Evolutionary conservation across 2,113 vertebrate genomes (phyloP).

Genomic region (Brachyhypopomus occidentalis): DNA sequence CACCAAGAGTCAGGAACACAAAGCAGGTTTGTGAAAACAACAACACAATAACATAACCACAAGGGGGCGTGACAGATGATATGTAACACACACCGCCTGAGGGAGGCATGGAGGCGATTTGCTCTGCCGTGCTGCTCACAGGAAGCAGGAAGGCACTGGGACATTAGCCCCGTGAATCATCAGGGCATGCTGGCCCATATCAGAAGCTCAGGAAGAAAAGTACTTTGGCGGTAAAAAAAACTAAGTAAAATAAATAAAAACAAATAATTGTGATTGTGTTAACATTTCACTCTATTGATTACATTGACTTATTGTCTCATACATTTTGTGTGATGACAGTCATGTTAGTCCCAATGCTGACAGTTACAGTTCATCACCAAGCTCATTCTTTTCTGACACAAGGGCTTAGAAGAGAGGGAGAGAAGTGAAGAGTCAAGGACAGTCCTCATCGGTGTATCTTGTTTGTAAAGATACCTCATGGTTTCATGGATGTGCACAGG

Average conservation of each 20-base stretch:
- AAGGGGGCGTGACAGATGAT: too few species aligned
- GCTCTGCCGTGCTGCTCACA: too few species aligned
- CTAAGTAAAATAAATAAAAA: too few species aligned
- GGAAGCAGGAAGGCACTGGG: too few species aligned
- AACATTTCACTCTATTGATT: constrained; percentile 44
- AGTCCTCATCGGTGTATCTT: background rate
- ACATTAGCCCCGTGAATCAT: background rate
- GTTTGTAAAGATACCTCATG: too few species aligned
- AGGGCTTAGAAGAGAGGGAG: background rate
- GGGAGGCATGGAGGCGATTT: too few species aligned
- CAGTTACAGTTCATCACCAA: constrained; percentile 58
- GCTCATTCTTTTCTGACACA: constrained; percentile 10
- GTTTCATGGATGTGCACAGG: too few species aligned
- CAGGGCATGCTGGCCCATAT: background rate
- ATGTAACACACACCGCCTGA: too few species aligned
- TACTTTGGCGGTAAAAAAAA: too few species aligned
- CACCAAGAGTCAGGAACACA: too few species aligned
- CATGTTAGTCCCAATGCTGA: constrained; percentile 56
- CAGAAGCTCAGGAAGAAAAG: background rate
- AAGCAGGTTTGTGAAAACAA: too few species aligned
- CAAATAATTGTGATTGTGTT: constrained; percentile 8
- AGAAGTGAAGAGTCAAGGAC: background rate
- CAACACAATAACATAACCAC: too few species aligned
- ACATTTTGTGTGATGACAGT: constrained; percentile 46
- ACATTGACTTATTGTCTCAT: constrained; percentile 41